Evolutionary conservation across 2,888 invertebrate genomes (phyloP), one percentile per base, ranked within the genome.

Genomic region (Leuctra nigra): DNA sequence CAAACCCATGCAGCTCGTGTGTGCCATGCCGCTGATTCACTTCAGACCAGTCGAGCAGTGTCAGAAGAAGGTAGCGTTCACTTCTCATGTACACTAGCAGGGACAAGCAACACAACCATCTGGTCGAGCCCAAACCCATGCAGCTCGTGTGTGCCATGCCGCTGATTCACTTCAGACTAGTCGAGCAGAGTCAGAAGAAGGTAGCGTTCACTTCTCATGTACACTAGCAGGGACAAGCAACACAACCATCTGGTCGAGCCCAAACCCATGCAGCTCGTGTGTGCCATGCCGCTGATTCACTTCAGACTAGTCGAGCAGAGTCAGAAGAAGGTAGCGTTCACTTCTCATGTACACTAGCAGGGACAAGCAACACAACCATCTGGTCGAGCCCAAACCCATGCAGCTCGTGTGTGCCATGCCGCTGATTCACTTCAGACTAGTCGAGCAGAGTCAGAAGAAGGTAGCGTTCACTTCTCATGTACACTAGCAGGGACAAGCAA

Each of bases 41-140:
- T 93, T 93, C 72, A 44, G 23, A 18, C 44, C 44, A 2, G 44
- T 44, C 73, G 79, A 80, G 77, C 67, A 62, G 46, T 36, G 58
- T 25, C 46, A 35, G 24, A 38, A 38, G 48, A 44, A 44, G n/a
- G n/a, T n/a, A n/a, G n/a, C n/a, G n/a, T n/a, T n/a, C n/a, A n/a
- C n/a, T n/a, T n/a, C n/a, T n/a, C n/a, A n/a, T n/a, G n/a, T n/a
- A n/a, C n/a, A n/a, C n/a, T n/a, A n/a, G n/a, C n/a, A n/a, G 93
- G 92, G 83, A 86, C 72, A 82, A 80, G 67, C 87, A 85, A 71
- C 80, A 80, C 25, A 79, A 83, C 1, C 77, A 79, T 65, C 75
- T 94, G 18, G 79, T 85, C 41, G 92, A 93, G 71, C 89, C 92
- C 0, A 76, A 83, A 59, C 89, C 92, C 0, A 91, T 93, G 90